Evolutionary conservation across 1,140 invertebrate genomes (phyloP).

Genomic region (Maconellicoccus hirsutus): DNA sequence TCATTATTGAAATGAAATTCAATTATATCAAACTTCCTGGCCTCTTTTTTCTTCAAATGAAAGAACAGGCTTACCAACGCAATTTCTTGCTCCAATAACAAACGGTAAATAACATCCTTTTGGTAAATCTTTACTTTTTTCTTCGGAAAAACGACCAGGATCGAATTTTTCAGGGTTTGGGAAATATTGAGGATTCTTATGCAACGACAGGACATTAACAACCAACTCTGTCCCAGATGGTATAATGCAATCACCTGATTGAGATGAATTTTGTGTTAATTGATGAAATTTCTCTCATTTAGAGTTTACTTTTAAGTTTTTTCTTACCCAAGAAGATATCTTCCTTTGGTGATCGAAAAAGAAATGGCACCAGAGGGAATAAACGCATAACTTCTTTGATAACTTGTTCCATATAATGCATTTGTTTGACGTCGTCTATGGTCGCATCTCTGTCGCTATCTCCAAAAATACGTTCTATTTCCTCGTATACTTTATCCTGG

Average conservation of each 20-base stretch:
- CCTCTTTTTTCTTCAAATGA: too few relatives aligned
- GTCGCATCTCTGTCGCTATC: slow-evolving; percentile 24
- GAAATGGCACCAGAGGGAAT: slow-evolving; percentile 46
- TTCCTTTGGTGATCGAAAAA: slow-evolving; percentile 34
- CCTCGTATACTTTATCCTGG: slow-evolving; percentile 18
- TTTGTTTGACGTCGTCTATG: slow-evolving; percentile 38
- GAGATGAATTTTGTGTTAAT: too few relatives aligned
- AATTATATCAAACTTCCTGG: too few relatives aligned
- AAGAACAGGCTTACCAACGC: slow-evolving; percentile 51
- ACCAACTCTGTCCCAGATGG: slow-evolving; percentile 36
- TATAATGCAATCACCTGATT: slow-evolving; percentile 29
- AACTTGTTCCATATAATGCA: slow-evolving; percentile 48
- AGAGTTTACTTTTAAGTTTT: too few relatives aligned
- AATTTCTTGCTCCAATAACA: slow-evolving; percentile 59
- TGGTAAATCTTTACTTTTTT: slow-evolving; percentile 38
- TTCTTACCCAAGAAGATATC: too few relatives aligned
- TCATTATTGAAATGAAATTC: too few relatives aligned
- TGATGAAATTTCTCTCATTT: too few relatives aligned
- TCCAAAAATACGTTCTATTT: slow-evolving; percentile 24
- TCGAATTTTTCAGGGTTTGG: slow-evolving; percentile 60
- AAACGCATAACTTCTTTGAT: slow-evolving; percentile 49
- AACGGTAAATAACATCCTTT: slow-evolving; percentile 54
- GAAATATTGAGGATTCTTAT: slow-evolving; percentile 53
- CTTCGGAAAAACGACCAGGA: slow-evolving; percentile 61
- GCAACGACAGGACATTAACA: slow-evolving; percentile 44